Conservation (phyloP, 2,797 vertebrate genomes). For the Acrocephalus scirpaceus region DNA sequence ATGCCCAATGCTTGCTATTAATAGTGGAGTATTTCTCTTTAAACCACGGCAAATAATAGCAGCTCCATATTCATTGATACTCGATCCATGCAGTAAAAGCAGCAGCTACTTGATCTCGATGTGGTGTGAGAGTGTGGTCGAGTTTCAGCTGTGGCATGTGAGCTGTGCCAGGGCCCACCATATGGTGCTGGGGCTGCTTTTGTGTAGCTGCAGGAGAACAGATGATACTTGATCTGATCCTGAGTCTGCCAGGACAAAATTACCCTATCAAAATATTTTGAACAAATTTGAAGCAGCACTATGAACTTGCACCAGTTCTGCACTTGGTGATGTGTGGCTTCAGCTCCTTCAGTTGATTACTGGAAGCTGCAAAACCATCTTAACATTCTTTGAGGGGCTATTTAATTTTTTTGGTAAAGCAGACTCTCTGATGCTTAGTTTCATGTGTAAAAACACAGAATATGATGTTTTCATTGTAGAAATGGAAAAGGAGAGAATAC, state of each 20-base stretch:
- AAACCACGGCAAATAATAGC: neutral
- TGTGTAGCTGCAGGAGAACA: slow-evolving; percentile 15
- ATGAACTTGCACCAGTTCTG: neutral
- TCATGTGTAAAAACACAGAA: neutral
- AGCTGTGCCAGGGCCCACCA: slow-evolving; percentile 2
- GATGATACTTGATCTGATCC: slow-evolving; percentile 31
- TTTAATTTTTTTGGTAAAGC: neutral
- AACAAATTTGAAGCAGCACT: neutral
- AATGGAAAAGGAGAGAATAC: neutral
- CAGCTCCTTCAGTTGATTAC: neutral
- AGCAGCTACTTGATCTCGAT: neutral
- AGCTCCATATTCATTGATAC: neutral
- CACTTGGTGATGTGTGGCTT: neutral
- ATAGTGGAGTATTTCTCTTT: neutral
- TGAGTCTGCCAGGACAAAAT: slow-evolving; percentile 45
- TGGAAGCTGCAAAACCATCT: neutral
- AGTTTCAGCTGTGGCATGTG: neutral
- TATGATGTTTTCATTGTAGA: neutral
- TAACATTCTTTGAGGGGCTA: neutral
- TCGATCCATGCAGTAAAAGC: neutral
- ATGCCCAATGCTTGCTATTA: neutral
- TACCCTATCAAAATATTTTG: slow-evolving; percentile 49
- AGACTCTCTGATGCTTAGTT: neutral
- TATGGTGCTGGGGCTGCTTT: slow-evolving; percentile 31
- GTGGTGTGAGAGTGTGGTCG: neutral